Percentiles rank a stretch among this genome's conserved stretches.
phyloP scores from a whole-genome alignment of 2,888 invertebrate genomes.

The Aproaerema taeniolella region DNA sequence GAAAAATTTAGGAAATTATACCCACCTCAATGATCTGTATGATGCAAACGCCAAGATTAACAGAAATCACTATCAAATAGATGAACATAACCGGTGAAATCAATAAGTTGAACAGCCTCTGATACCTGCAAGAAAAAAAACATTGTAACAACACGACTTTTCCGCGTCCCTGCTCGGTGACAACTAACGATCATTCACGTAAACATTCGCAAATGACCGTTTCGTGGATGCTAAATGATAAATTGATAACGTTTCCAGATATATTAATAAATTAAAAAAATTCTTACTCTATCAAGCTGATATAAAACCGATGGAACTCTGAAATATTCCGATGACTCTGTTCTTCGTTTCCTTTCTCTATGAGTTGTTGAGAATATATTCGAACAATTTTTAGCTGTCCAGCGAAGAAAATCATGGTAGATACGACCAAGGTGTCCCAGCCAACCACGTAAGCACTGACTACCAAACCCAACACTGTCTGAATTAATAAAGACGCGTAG shows the following conservation, averaged over 20 bases:
- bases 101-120: slow-evolving; percentile 38
- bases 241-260: too few relatives aligned
- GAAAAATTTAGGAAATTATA: background rate
- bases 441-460: slow-evolving; percentile 43
- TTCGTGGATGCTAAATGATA: too few relatives aligned
- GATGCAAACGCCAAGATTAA: slow-evolving; percentile 51
- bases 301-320: slow-evolving; percentile 41
- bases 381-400: slow-evolving; percentile 48
- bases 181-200: too few relatives aligned
- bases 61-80: slow-evolving; percentile 45
- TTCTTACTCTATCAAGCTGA: slow-evolving; percentile 34
- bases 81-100: slow-evolving; percentile 52
- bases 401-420: slow-evolving; percentile 53
- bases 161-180: too few relatives aligned
- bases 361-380: slow-evolving; percentile 30
- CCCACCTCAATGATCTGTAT: slow-evolving; percentile 46
- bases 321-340: slow-evolving; percentile 39
- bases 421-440: slow-evolving; percentile 49
- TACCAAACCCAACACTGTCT: slow-evolving; percentile 40
- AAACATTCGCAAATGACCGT: too few relatives aligned
- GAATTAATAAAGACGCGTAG: slow-evolving; percentile 41
- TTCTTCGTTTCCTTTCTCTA: slow-evolving; percentile 21
- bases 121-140: slow-evolving; percentile 34
- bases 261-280: background rate
- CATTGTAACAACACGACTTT: too few relatives aligned